These are phyloP conservation scores for Metalampra italica DNA, from an alignment of 2,888 invertebrate genomes.

Conservation along the genomic window DNA sequence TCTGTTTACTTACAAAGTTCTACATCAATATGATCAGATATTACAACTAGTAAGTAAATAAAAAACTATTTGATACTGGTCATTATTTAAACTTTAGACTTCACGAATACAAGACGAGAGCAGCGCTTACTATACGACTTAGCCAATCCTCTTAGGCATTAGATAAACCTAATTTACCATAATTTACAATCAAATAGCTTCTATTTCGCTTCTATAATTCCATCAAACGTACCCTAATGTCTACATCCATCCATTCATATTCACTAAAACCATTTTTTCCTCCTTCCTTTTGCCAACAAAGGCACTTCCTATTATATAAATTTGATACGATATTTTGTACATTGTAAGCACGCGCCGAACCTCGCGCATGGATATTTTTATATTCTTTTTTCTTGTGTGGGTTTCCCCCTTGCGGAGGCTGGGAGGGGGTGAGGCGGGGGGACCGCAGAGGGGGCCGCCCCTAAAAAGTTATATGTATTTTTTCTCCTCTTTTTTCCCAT, in stretches of 20 bases:
- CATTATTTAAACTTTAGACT: too few relatives aligned
- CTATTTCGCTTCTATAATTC: conserved; percentile 26
- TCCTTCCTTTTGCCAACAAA: conserved; percentile 52
- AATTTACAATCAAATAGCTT: conserved; percentile 2
- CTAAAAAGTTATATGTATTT: conserved; percentile 79
- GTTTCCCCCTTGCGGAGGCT: conserved; percentile 13
- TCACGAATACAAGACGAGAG: too few relatives aligned
- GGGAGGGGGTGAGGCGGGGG: conserved; percentile 26
- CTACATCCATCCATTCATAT: conserved; percentile 33
- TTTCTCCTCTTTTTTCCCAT: conserved; percentile 75
- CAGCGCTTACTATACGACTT: too few relatives aligned
- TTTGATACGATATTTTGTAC: conserved; percentile 71
- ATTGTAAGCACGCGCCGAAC: conserved; percentile 64
- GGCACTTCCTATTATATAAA: conserved; percentile 65
- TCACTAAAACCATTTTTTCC: conserved; percentile 50
- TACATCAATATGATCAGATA: too few relatives aligned
- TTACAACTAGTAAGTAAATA: too few relatives aligned
- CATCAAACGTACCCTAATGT: conserved; percentile 44
- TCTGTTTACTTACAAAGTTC: too few relatives aligned
- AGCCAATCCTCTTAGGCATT: background rate
- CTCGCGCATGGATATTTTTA: conserved; percentile 41
- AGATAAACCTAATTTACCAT: background rate
- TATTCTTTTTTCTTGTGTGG: conserved; percentile 51
- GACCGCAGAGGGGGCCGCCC: conserved; percentile 56
- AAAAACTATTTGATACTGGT: too few relatives aligned